These are phyloP conservation scores for Psilopogon haemacephalus DNA, from an alignment of 2,113 vertebrate genomes.

Conservation along the genomic window DNA sequence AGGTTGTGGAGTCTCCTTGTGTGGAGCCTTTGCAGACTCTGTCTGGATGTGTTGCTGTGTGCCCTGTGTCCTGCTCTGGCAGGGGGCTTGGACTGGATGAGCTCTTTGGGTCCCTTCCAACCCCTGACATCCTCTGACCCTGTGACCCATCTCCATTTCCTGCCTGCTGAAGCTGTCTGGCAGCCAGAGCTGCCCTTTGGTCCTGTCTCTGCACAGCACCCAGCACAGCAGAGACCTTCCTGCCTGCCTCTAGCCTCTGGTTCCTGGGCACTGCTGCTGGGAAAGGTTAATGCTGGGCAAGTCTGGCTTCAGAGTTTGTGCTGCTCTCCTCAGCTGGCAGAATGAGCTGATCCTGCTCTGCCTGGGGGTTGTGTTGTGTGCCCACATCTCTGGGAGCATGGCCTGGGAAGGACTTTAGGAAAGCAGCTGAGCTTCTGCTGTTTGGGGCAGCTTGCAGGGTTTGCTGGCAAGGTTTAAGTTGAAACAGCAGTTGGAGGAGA, in stretches of 20 bases:
- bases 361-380: neutral
- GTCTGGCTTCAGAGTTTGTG: neutral
- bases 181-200: neutral
- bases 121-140: too few relatives aligned
- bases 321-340: neutral
- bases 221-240: neutral
- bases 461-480: neutral
- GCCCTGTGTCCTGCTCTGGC: too few relatives aligned
- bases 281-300: neutral
- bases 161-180: neutral
- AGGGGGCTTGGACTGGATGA: too few relatives aligned
- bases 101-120: too few relatives aligned
- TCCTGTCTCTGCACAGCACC: neutral
- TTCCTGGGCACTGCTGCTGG: neutral
- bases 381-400: neutral
- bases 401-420: slow-evolving; percentile 1
- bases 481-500: slow-evolving; percentile 1
- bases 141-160: too few relatives aligned
- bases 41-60: too few relatives aligned
- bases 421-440: slow-evolving; percentile 4
- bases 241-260: too few relatives aligned
- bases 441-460: slow-evolving; percentile 3
- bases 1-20: too few relatives aligned
- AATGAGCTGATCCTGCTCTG: neutral
- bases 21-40: too few relatives aligned